Base-by-base conservation (phyloP, 1,140 invertebrate species). In the Cylas formicarius region DNA sequence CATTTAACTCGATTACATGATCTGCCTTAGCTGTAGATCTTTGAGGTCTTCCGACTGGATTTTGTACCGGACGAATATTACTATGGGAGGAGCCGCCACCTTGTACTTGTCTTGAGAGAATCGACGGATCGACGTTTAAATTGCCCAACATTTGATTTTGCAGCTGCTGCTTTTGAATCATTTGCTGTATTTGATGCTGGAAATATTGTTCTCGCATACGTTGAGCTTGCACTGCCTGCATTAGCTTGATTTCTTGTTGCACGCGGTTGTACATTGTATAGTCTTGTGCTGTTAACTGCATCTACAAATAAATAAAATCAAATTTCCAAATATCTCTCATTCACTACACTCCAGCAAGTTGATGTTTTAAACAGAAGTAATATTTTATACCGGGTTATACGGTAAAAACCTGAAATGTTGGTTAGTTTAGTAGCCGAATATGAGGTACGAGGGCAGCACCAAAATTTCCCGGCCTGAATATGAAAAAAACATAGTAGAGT, bases 151-250 rank as follows among this genome's bases (percentile, higher is more conserved):
- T 22, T 19, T 50, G 46, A 28, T 51, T 51, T 14, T 24, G 34
- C 20, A 45, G 29, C 29, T 61, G 52, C 20, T 65, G 62, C 36
- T 58, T 56, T 16, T 55, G 51, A 2, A 57, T 27, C 38, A 56
- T 44, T 20, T 56, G 55, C 22, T 56, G 45, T 7, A 53, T 48
- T 17, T 53, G 56, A 17, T 57, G 54, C 26, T 58, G 57, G 27
- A 61, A 45, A 19, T 53, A 55, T 14, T 63, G 53, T 13, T 60
- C 50, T 38, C 52, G 54, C 33, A 56, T 11, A 22, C 43, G 45
- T 18, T 54, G 48, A 21, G 42, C 39, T 21, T 58, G 56, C 10
- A 47, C 20, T 0, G 36, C 33, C 32, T 56, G 43, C 44, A 57
- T 46, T 9, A 50, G 24, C 13, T 44, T 40, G 3, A 59, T 39